Conservation (phyloP, 2,888 invertebrate species). For the Syrista parreyssii region DNA sequence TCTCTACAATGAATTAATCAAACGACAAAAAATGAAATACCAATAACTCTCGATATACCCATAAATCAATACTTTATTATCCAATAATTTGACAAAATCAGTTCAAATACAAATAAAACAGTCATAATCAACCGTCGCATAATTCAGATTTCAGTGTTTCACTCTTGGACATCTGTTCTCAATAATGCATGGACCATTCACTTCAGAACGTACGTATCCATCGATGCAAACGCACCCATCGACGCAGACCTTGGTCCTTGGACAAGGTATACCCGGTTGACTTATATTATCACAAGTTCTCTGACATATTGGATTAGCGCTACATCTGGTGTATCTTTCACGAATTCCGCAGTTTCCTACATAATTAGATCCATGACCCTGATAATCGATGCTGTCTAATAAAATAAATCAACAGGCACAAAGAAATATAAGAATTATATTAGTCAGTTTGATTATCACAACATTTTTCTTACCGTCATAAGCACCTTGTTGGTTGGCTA, state of each 20-base stretch:
- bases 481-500: accelerated
- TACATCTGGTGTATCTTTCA: conserved; percentile 32
- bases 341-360: too few species aligned
- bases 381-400: conserved; percentile 20
- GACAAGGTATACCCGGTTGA: conserved; percentile 26
- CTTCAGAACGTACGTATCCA: conserved; percentile 33
- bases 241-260: conserved; percentile 31
- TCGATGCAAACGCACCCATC: conserved; percentile 40
- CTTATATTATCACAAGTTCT: conserved; percentile 39
- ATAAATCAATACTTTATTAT: too few species aligned
- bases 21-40: too few species aligned
- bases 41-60: too few species aligned
- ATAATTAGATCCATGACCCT: conserved; percentile 6
- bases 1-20: too few species aligned
- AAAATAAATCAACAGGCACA: too few species aligned
- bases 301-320: conserved; percentile 34
- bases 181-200: conserved; percentile 26
- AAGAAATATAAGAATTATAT: too few species aligned
- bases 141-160: conserved; percentile 16
- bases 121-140: too few species aligned
- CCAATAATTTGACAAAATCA: too few species aligned
- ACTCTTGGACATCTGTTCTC: conserved; percentile 28
- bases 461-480: too few species aligned
- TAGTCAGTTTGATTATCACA: too few species aligned
- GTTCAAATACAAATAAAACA: too few species aligned